These are phyloP conservation scores for Papilio polytes DNA, from an alignment of 1,140 invertebrate species.

Conservation along the genomic window DNA sequence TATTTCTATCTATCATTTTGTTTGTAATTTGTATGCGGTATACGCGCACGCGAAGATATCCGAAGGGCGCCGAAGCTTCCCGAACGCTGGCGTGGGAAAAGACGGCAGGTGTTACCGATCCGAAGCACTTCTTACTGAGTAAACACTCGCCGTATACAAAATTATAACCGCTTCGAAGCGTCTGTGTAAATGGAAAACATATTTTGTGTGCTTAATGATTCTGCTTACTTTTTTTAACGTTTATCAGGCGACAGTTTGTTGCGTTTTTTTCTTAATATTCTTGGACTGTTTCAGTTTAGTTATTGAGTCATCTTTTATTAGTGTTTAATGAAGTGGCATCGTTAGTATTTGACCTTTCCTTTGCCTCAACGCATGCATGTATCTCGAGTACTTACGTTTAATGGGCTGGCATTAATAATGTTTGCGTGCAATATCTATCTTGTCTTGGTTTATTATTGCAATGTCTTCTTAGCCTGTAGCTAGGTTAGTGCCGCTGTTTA, in stretches of 20 bases:
- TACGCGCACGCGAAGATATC: slow-evolving; percentile 61
- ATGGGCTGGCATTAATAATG: slow-evolving; percentile 29
- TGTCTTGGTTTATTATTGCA: slow-evolving; percentile 29
- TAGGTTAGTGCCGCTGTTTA: not conserved
- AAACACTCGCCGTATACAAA: slow-evolving; percentile 81
- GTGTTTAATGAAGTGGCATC: slow-evolving; percentile 63
- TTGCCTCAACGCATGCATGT: slow-evolving; percentile 9
- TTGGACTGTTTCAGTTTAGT: slow-evolving; percentile 64
- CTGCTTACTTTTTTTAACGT: slow-evolving; percentile 77
- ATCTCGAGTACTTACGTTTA: slow-evolving; percentile 22
- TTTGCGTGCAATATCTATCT: slow-evolving; percentile 25
- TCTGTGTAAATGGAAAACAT: slow-evolving; percentile 82
- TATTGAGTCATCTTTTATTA: slow-evolving; percentile 75
- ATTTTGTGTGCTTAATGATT: slow-evolving; percentile 84
- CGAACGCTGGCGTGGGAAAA: slow-evolving; percentile 78
- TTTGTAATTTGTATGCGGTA: slow-evolving; percentile 58
- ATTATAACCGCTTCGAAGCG: slow-evolving; percentile 80
- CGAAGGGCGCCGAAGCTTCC: slow-evolving; percentile 65
- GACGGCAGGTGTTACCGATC: slow-evolving; percentile 79
- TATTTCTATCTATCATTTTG: slow-evolving; percentile 50
- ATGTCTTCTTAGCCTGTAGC: not conserved
- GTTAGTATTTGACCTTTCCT: slow-evolving; percentile 62
- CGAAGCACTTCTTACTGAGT: slow-evolving; percentile 80
- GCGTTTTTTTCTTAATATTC: slow-evolving; percentile 71
- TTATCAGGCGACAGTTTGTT: slow-evolving; percentile 63